Percentiles rank a stretch among this genome's conserved stretches.
phyloP scores from a whole-genome alignment of 2,888 invertebrate genomes.

The Philhelius pedissequus region DNA sequence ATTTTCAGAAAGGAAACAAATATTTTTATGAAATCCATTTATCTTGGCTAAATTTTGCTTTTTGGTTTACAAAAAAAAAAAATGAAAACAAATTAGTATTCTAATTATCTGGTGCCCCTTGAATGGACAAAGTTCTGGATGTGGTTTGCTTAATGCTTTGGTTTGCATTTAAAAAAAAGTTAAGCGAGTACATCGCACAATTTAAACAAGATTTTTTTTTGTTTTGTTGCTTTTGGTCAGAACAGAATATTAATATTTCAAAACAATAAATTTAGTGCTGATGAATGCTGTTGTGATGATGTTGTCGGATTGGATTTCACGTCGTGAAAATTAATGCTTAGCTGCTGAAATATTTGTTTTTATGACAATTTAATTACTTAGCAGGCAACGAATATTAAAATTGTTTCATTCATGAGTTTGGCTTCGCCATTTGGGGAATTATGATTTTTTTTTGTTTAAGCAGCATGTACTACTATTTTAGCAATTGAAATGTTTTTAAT shows the following conservation, averaged over 20 bases:
- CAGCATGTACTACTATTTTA: not conserved
- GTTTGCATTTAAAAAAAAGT: not conserved
- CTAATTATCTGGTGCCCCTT: not conserved
- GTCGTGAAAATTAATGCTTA: conserved; percentile 36
- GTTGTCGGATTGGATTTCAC: conserved; percentile 9
- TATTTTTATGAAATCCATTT: conserved; percentile 60
- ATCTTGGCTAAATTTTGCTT: conserved; percentile 48
- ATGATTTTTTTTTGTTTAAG: not conserved
- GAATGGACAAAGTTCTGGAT: conserved; percentile 1
- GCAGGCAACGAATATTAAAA: conserved; percentile 17
- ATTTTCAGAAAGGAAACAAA: conserved; percentile 46
- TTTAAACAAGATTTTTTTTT: not conserved
- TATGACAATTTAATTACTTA: conserved; percentile 56
- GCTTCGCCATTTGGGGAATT: not conserved
- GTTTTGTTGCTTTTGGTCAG: conserved; percentile 23
- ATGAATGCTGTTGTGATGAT: conserved; percentile 27
- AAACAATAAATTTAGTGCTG: conserved; percentile 55
- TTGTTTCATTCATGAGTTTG: conserved; percentile 48
- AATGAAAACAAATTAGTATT: conserved; percentile 41
- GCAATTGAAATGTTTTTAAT: conserved; percentile 4
- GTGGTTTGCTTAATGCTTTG: conserved; percentile 6
- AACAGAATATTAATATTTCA: conserved; percentile 38
- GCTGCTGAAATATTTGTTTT: conserved; percentile 56
- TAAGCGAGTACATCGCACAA: not conserved
- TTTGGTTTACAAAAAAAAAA: conserved; percentile 1